Conservation (phyloP, 2,888 invertebrate genomes). For the Tiphia femorata region DNA sequence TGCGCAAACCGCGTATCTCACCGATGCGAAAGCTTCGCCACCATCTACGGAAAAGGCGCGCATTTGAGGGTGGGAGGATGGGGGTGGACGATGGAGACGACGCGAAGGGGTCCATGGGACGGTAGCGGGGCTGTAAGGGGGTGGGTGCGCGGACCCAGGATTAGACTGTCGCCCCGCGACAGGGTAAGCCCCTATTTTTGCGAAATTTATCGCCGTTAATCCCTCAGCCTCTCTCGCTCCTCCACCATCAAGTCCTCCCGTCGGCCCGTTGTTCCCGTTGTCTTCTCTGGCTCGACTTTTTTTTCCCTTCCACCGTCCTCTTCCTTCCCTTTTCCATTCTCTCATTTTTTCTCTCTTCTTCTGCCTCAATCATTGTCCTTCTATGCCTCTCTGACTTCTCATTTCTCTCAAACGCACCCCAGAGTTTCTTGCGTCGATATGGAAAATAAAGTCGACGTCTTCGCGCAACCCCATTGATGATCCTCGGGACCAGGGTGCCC, state of each 20-base stretch:
- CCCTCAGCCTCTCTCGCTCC: constrained; percentile 58
- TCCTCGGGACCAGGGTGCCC: not conserved
- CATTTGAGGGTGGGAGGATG: too few relatives aligned
- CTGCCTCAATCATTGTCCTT: constrained; percentile 11
- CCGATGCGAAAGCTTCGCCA: too few relatives aligned
- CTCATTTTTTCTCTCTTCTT: constrained; percentile 35
- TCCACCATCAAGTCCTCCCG: constrained; percentile 22
- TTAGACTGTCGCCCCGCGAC: constrained; percentile 68
- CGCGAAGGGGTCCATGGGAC: too few relatives aligned
- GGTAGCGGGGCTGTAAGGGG: too few relatives aligned
- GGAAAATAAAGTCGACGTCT: constrained; percentile 56
- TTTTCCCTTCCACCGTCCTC: constrained; percentile 19
- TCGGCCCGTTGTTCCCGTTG: constrained; percentile 44
- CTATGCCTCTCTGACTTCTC: constrained; percentile 17
- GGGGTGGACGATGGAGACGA: too few relatives aligned
- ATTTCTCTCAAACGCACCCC: constrained; percentile 25
- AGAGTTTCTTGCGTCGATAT: constrained; percentile 52
- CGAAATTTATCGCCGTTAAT: constrained; percentile 70
- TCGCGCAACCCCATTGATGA: constrained; percentile 16
- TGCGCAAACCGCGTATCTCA: too few relatives aligned
- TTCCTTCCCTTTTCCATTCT: constrained; percentile 41
- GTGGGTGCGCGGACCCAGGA: constrained; percentile 59
- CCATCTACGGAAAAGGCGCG: constrained; percentile 40
- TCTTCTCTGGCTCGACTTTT: constrained; percentile 41
- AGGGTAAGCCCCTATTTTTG: constrained; percentile 69